Conservation (phyloP, 2,113 vertebrate genomes). For the Nannobrachium achirus region DNA sequence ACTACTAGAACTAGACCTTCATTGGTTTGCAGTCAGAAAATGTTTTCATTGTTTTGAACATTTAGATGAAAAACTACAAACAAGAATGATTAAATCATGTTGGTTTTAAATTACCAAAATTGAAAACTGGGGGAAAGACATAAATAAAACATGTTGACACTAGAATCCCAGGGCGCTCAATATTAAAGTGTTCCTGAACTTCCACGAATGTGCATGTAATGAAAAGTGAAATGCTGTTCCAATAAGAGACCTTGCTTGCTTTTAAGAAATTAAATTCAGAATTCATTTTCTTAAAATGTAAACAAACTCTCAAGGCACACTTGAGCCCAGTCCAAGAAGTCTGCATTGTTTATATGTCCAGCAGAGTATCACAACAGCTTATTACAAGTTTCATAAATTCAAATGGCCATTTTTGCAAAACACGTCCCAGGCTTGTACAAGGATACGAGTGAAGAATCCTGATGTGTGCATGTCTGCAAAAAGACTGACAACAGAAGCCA, state of each 20-base stretch:
- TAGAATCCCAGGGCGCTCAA: too few species aligned
- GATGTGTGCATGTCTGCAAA: neutral
- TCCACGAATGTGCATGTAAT: too few species aligned
- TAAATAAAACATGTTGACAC: too few species aligned
- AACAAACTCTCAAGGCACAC: too few species aligned
- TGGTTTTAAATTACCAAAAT: neutral
- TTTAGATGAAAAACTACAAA: neutral
- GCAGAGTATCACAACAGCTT: neutral
- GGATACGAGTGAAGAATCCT: slow-evolving; percentile 1
- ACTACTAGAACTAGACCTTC: slow-evolving; percentile 31
- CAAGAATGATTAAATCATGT: neutral
- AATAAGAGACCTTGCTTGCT: too few species aligned
- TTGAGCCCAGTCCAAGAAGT: neutral
- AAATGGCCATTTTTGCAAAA: neutral
- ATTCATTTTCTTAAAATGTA: too few species aligned
- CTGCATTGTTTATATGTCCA: neutral
- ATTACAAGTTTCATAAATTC: neutral
- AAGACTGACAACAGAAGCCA: slow-evolving; percentile 1
- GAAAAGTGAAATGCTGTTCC: too few species aligned
- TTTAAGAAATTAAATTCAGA: too few species aligned
- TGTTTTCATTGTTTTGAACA: too few species aligned
- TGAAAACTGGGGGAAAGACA: neutral
- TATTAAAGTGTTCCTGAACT: too few species aligned
- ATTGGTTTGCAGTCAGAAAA: neutral
- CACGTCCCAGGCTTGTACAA: neutral